These are phyloP conservation scores for Catharus fuscescens DNA, from an alignment of 2,113 vertebrate species.

Conservation along the genomic window DNA sequence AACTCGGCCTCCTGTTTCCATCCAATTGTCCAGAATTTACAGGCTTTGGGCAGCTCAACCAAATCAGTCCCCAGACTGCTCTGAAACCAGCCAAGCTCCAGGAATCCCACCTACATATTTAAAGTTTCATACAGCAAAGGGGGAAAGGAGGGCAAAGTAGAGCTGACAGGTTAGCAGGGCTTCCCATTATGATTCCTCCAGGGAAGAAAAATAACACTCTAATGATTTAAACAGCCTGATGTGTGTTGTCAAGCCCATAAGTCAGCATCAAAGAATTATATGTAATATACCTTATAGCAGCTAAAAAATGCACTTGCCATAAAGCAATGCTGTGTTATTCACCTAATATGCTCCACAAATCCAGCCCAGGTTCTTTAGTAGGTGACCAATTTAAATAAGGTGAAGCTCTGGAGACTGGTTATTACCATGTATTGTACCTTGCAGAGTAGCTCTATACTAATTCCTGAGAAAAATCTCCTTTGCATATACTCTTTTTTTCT, in stretches of 20 bases:
- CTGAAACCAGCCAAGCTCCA: slow-evolving; percentile 18
- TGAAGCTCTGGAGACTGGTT: not conserved
- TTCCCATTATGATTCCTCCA: slow-evolving; percentile 26
- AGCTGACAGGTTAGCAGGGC: not conserved
- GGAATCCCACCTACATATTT: slow-evolving; percentile 42
- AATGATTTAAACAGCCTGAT: slow-evolving; percentile 58
- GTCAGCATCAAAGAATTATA: slow-evolving; percentile 28
- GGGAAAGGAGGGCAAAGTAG: not conserved
- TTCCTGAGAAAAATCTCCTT: not conserved
- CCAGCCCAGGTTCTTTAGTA: not conserved
- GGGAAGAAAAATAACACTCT: slow-evolving; percentile 40
- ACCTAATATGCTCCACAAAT: not conserved
- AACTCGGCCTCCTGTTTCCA: not conserved
- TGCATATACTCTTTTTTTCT: not conserved
- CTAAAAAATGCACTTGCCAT: slow-evolving; percentile 19
- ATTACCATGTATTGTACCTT: not conserved
- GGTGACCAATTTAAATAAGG: slow-evolving; percentile 21
- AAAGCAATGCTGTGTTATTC: not conserved
- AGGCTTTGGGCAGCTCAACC: not conserved
- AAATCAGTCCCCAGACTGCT: not conserved
- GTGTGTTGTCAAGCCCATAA: slow-evolving; percentile 23
- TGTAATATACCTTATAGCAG: not conserved
- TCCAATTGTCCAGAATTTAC: slow-evolving; percentile 28
- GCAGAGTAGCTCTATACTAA: not conserved
- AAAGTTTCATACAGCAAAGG: slow-evolving; percentile 8